Conservation (phyloP, 23 tunicate genomes). For the Halocynthia roretzi region DNA sequence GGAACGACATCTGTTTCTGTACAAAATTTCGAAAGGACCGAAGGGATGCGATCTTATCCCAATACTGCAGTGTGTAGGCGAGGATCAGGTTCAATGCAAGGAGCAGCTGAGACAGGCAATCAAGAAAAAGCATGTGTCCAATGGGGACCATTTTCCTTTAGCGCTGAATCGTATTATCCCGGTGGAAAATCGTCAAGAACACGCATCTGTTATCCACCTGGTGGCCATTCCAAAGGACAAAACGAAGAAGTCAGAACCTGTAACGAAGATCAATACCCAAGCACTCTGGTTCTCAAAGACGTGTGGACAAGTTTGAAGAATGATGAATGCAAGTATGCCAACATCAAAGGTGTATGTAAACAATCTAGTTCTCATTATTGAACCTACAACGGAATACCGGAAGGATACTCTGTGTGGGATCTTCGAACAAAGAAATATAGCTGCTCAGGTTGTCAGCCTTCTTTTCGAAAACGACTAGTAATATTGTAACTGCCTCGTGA, state of each 20-base stretch:
- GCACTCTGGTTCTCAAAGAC: neutral
- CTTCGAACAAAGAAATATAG: neutral
- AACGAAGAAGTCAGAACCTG: slow-evolving; percentile 13
- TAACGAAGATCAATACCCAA: neutral
- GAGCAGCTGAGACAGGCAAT: neutral
- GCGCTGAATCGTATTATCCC: neutral
- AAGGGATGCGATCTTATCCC: too few relatives aligned
- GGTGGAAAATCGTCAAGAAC: slow-evolving; percentile 3
- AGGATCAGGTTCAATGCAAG: neutral
- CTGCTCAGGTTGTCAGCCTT: neutral
- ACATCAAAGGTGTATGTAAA: neutral
- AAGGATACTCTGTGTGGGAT: slow-evolving; percentile 3
- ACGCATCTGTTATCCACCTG: neutral
- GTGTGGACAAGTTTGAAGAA: neutral
- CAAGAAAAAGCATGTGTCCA: neutral
- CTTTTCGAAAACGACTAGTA: neutral
- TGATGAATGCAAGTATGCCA: neutral
- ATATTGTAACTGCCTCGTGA: too few relatives aligned
- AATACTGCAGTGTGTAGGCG: too few relatives aligned
- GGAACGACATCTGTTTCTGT: too few relatives aligned
- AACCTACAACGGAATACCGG: neutral
- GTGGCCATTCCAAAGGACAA: neutral
- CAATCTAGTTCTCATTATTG: neutral
- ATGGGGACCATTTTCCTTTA: neutral
- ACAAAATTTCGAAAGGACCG: too few relatives aligned